Evolutionary conservation across 2,113 vertebrate genomes (phyloP), one percentile per base, ranked within the genome.

Genomic region (Zapus hudsonius): DNA sequence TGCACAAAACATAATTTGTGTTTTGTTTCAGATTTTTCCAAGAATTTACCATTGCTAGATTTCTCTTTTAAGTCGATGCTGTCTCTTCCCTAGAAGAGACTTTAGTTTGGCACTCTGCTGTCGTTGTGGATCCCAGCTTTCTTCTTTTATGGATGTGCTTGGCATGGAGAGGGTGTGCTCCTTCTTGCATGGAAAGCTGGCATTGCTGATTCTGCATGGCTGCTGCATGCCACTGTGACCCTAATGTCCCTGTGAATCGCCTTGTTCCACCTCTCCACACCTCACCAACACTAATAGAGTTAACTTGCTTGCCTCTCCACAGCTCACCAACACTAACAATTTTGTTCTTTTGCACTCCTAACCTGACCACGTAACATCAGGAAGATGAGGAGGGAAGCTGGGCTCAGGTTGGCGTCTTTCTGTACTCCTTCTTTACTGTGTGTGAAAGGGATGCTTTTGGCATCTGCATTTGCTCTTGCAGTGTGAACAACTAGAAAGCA

Each of bases 331-430:
- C 91, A 98, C 97, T 98, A 98, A 98, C 31, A 36, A 6, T 59
- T 97, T n/a, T 98, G 95, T 98, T 98, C 97, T 98, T 98, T 99
- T 99, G 98, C 98, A 98, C 98, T 98, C 98, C 98, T 99, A 99
- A 99, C 98, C 98, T 99, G 99, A 99, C 98, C 97, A 97, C 98
- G 76, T 99, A 99, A 99, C 99, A 94, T 96, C 99, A 99, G 99
- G 99, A 99, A 97, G 99, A 99, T 98, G 99, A 99, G 98, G 99
- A 99, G 99, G 99, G 99, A 95, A 99, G 99, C 99, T 99, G 99
- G 99, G 99, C 99, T 97, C 99, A 99, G 99, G 99, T 99, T 98
- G 98, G 99, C 98, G 97, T 96, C 92, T 98, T 97, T 98, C 97
- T 95, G 42, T 97, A 64, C 96, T 96, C 55, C 96, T 97, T 98